A percentile compares a stretch with the other conserved stretches of the same genome.
phyloP scores from a whole-genome alignment of 2,113 vertebrate genomes.

The rat (Rattus norvegicus) region GRCr8 NC_086038.1:11768001-11768500 shows the following conservation, averaged over 20 bases:
- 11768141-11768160: not conserved
- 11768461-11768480: conserved; percentile 24
- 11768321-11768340: not conserved
- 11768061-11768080: not conserved
- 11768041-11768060: not conserved
- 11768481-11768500: not conserved
- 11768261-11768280: not conserved
- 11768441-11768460: conserved; percentile 20
- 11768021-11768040: not conserved
- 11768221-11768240: not conserved
- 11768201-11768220: not conserved
- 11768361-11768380: conserved; percentile 44
- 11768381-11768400: not conserved
- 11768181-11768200: not conserved
- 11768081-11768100: not conserved
- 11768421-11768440: conserved; percentile 34
- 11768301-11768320: not conserved
- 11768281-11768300: not conserved
- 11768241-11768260: not conserved
- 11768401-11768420: not conserved
- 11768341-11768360: not conserved
- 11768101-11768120: not conserved
- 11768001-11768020: not conserved
- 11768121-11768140: not conserved
- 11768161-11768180: not conserved